phyloP scores from a whole-genome alignment of 2,888 invertebrate genomes.

The Trissoscelio sp. region DNA sequence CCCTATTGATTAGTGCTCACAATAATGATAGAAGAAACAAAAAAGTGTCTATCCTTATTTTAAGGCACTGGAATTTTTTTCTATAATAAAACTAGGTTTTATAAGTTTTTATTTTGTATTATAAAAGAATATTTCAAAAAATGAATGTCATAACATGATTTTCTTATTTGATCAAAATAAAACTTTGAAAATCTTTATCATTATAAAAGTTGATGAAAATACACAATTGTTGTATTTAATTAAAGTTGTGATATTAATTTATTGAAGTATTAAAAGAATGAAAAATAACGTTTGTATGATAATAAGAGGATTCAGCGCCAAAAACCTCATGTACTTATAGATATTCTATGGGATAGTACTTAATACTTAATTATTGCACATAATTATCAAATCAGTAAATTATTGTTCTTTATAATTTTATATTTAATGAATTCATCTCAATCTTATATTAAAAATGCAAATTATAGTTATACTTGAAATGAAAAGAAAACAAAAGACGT shows the following conservation, averaged over 20 bases:
- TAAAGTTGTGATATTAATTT: background rate
- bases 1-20: slow-evolving; percentile 9
- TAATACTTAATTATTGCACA: slow-evolving; percentile 51
- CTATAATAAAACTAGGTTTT: background rate
- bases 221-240: no score
- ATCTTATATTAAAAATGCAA: slow-evolving; percentile 10
- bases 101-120: background rate
- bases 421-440: slow-evolving; percentile 35
- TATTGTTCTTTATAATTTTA: slow-evolving; percentile 50
- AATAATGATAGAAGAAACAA: slow-evolving; percentile 4
- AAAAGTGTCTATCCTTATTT: background rate
- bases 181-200: no score
- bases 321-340: background rate
- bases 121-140: no score
- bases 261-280: background rate
- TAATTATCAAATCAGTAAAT: slow-evolving; percentile 48
- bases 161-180: no score
- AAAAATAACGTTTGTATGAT: no score
- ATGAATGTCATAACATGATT: no score
- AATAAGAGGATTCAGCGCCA: no score
- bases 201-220: no score
- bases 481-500: slow-evolving; percentile 14
- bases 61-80: background rate
- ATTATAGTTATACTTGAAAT: slow-evolving; percentile 8
- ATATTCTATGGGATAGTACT: slow-evolving; percentile 18